A percentile compares a stretch with the other conserved stretches of the same genome.
Evolutionary conservation across 2,888 invertebrate genomes (phyloP).

Genomic region (Hylaea fasciaria): DNA sequence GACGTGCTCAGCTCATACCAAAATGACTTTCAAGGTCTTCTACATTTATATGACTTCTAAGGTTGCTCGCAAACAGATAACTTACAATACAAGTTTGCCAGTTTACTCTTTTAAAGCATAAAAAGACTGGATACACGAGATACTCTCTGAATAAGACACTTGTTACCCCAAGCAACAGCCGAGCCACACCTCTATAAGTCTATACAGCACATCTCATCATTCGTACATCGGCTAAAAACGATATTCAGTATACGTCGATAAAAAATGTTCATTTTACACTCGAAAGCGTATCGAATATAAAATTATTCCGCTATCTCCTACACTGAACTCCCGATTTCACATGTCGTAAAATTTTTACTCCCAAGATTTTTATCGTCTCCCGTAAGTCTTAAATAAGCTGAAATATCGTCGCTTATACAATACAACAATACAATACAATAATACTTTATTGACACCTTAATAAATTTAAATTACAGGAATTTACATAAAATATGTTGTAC

Average conservation of each 20-base stretch:
- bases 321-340: conserved; percentile 62
- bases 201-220: conserved; percentile 42
- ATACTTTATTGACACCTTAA: no score
- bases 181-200: conserved; percentile 24
- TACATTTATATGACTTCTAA: no score
- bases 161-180: conserved; percentile 23
- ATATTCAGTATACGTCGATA: conserved; percentile 52
- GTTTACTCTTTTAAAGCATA: not conserved
- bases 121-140: not conserved
- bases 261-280: conserved; percentile 62
- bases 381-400: conserved; percentile 59
- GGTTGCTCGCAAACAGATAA: no score
- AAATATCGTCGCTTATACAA: conserved; percentile 55
- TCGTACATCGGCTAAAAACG: conserved; percentile 55
- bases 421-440: no score
- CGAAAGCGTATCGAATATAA: conserved; percentile 62
- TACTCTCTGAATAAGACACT: conserved; percentile 11
- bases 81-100: not conserved
- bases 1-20: no score
- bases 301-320: conserved; percentile 63
- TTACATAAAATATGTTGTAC: conserved; percentile 9
- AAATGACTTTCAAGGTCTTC: no score
- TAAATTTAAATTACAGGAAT: no score
- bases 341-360: conserved; percentile 68
- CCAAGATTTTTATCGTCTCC: conserved; percentile 62